Conservation (phyloP, 2,113 vertebrate species). For the Puma concolor region DNA sequence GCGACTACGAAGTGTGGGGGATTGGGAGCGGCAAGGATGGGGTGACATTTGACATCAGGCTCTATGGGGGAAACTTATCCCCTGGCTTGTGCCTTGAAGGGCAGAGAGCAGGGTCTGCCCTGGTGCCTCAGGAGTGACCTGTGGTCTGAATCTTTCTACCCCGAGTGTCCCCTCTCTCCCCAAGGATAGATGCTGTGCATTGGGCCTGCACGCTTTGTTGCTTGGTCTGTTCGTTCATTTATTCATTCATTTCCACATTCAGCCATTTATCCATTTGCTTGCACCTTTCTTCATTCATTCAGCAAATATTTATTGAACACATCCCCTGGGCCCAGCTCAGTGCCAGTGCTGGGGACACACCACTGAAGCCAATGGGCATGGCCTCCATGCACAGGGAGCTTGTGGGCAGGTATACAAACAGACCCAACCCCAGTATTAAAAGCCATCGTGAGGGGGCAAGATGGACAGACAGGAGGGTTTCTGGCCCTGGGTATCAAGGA, state of each 20-base stretch:
- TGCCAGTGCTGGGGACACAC: neutral
- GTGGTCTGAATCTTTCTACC: neutral
- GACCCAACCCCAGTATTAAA: neutral
- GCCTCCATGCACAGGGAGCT: neutral
- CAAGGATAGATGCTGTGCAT: neutral
- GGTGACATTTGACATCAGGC: neutral
- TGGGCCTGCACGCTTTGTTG: too few relatives aligned
- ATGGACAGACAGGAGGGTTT: neutral
- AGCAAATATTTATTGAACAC: neutral
- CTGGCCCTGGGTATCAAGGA: neutral
- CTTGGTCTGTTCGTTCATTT: neutral
- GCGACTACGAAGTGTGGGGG: too few relatives aligned
- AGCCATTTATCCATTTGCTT: neutral
- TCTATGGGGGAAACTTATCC: neutral
- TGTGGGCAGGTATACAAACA: too few relatives aligned
- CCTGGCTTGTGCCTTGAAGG: neutral
- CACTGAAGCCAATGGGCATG: accelerated
- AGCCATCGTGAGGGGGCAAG: neutral
- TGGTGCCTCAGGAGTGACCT: too few relatives aligned
- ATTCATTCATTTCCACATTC: neutral
- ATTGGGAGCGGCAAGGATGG: accelerated
- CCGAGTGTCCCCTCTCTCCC: too few relatives aligned
- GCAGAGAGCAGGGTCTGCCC: neutral
- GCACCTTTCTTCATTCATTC: neutral
- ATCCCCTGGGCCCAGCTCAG: neutral